A percentile compares a stretch with the other conserved stretches of the same genome.
phyloP scores from a whole-genome alignment of 1,140 invertebrate genomes.

The Drosophila burlai region DNA sequence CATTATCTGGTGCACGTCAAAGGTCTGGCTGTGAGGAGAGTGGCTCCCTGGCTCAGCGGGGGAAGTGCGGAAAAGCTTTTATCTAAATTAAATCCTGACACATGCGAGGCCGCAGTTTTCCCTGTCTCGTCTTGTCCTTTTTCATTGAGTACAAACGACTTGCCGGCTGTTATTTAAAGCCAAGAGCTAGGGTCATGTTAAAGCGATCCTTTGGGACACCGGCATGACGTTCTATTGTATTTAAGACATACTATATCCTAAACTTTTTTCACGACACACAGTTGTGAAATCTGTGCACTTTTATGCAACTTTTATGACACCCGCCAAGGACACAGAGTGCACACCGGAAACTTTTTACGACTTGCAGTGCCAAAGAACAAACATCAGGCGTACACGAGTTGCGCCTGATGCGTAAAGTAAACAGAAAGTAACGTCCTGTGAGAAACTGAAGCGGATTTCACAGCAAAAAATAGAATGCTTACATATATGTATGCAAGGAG shows the following conservation, averaged over 20 bases:
- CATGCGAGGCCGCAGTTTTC: conserved; percentile 31
- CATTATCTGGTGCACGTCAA: conserved; percentile 60
- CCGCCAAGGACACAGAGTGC: conserved; percentile 24
- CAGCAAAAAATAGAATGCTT: conserved; percentile 11
- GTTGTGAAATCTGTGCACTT: conserved; percentile 68
- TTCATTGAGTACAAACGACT: conserved; percentile 66
- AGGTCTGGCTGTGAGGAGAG: conserved; percentile 12
- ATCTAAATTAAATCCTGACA: conserved; percentile 80
- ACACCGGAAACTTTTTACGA: conserved; percentile 53
- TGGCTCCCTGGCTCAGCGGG: not conserved
- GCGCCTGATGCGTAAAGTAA: conserved; percentile 44
- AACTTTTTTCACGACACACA: conserved; percentile 44
- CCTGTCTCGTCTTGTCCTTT: not conserved
- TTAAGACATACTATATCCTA: conserved; percentile 35
- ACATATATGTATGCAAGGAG: conserved; percentile 10
- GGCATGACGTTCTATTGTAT: conserved; percentile 16
- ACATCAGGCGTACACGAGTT: conserved; percentile 35
- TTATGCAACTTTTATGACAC: conserved; percentile 79
- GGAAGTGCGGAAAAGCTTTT: conserved; percentile 68
- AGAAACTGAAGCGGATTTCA: conserved; percentile 32
- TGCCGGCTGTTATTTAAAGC: conserved; percentile 42
- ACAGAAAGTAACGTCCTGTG: conserved; percentile 28
- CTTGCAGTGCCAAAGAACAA: conserved; percentile 50
- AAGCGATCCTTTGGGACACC: conserved; percentile 46
- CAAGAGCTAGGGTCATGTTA: conserved; percentile 39